Evolutionary conservation across 2,797 vertebrate species (phyloP).

Genomic region (Siniperca scherzeri): DNA sequence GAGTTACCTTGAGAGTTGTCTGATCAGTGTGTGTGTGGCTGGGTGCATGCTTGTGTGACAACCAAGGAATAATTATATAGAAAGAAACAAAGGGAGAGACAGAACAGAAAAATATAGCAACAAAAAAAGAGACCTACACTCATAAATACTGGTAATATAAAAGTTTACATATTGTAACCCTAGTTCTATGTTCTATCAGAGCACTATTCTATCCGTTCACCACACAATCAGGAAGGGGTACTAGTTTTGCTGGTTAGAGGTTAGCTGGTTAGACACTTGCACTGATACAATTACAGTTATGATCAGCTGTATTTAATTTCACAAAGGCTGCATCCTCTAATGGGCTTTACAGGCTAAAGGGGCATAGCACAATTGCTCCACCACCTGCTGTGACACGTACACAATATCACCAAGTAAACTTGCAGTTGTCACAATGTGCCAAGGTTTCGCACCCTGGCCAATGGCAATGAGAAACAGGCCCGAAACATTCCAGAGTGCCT

Average conservation of each 20-base stretch:
- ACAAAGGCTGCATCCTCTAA: not conserved
- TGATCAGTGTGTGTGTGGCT: conserved; percentile 34
- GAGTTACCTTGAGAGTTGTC: conserved; percentile 53
- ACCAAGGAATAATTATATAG: conserved; percentile 18
- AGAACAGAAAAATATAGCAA: not conserved
- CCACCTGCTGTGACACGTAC: not conserved
- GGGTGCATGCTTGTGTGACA: conserved; percentile 15
- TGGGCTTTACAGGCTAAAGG: conserved; percentile 1
- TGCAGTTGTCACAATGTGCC: not conserved
- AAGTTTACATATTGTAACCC: not conserved
- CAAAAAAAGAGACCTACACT: not conserved
- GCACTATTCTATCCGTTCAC: not conserved
- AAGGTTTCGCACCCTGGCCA: not conserved
- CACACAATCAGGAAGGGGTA: not conserved
- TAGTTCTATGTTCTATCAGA: not conserved
- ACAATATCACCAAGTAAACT: not conserved
- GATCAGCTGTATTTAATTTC: conserved; percentile 2
- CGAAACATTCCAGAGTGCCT: not conserved
- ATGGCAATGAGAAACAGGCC: not conserved
- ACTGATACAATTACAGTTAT: not conserved
- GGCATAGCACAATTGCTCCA: not conserved
- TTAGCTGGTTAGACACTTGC: not conserved
- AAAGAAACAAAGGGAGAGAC: not conserved
- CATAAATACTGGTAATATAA: not conserved
- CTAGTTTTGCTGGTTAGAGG: not conserved